Evolutionary conservation across 2,888 invertebrate species (phyloP).

Genomic region (Rhimphoctona megacephalus): DNA sequence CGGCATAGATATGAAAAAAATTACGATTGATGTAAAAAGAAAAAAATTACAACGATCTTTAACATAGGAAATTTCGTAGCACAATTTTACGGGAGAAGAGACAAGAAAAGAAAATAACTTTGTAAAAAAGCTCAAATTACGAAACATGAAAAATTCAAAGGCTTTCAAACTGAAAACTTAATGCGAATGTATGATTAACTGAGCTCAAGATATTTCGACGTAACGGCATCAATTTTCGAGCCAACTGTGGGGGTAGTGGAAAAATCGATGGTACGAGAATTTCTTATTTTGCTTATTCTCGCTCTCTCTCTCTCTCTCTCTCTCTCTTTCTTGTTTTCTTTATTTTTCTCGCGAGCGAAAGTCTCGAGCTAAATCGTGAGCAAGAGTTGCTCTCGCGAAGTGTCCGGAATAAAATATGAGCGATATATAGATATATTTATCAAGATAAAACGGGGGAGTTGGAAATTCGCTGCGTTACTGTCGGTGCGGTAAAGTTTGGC

Average conservation of each 20-base stretch:
- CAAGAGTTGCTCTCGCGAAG: conserved; percentile 33
- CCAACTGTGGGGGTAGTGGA: not conserved
- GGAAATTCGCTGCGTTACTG: conserved; percentile 18
- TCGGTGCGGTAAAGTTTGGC: conserved; percentile 56
- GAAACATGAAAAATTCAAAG: not conserved
- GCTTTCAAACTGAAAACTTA: not conserved
- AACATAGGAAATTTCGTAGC: not conserved
- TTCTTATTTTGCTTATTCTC: not conserved
- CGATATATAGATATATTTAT: conserved; percentile 1
- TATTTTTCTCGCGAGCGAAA: not conserved
- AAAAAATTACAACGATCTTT: not conserved
- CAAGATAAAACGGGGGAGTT: not conserved
- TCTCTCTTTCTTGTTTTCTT: conserved; percentile 16
- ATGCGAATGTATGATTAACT: conserved; percentile 6
- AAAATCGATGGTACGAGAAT: conserved; percentile 10
- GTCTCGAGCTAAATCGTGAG: conserved; percentile 27
- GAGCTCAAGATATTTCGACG: not conserved
- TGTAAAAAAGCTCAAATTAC: not conserved
- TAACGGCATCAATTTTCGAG: conserved; percentile 4
- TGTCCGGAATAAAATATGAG: conserved; percentile 57
- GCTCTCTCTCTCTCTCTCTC: not conserved
- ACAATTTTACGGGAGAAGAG: not conserved
- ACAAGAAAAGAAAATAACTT: not conserved
- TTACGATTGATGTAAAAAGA: not conserved
- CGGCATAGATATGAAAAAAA: not conserved